Base-by-base conservation (phyloP, 2,113 vertebrate genomes). In the Callorhinus ursinus region DNA sequence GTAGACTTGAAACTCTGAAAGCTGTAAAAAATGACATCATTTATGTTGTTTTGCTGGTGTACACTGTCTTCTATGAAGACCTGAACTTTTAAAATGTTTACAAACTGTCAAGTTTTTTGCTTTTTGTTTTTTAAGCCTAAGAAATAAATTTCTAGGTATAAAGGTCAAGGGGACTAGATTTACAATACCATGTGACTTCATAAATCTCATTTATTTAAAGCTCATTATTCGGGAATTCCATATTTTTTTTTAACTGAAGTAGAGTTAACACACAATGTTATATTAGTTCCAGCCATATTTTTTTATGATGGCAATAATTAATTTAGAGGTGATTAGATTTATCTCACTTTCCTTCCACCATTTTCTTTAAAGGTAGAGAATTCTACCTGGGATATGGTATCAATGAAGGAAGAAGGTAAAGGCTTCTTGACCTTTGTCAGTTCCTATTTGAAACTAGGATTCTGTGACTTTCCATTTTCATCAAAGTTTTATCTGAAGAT, bases 21-120 rank as follows among this genome's bases (percentile, higher is more conserved):
- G n/a, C 18, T 77, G 24, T 61, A 69, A 51, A 28, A 84, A 65
- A 39, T 46, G 61, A 46, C 33, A 26, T 59, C 6, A 49, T 57
- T 49, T 95, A 93, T 86, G 12, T 39, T 93, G 2, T 92, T 92
- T 82, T 36, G 63, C 72, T 49, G 6, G 10, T 80, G 10, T 91
- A 42, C 1, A 63, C 69, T 96, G 42, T 88, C 42, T 65, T 74
- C 83, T 26, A 89, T 88, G 57, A 93, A 89, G 82, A 96, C 90
- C 55, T 94, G 42, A 88, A 72, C 46, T 94, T 93, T 96, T 95
- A 55, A 92, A 89, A 90, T 28, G 26, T 74, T 81, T 69, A 92
- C 26, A 67, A 16, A 83, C 22, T 86, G n/a, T 39, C 21, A 79
- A 6, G 5, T 39, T 69, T 67, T 67, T 80, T 49, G 59, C 5